These are phyloP conservation scores for Sebastes hopkinsi DNA, from an alignment of 2,797 vertebrate genomes.

Conservation along the genomic window DNA sequence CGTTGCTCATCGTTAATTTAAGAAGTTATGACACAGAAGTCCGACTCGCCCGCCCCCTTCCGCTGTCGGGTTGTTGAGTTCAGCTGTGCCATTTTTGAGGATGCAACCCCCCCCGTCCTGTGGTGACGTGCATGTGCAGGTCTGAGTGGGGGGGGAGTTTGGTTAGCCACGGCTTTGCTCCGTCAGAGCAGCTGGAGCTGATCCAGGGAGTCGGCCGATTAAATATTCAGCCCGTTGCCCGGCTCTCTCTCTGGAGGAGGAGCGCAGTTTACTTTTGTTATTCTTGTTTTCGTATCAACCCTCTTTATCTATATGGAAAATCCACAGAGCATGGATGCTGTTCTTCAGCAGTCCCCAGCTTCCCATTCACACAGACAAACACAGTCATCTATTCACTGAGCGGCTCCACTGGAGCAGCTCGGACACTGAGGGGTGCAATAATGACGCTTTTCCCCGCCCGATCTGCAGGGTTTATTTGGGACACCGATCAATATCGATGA, in stretches of 20 bases:
- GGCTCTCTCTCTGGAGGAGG: constrained; percentile 13
- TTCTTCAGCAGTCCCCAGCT: background rate
- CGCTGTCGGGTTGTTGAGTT: constrained; percentile 65
- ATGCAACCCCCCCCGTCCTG: background rate
- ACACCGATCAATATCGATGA: constrained; percentile 7
- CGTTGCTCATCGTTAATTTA: constrained; percentile 73
- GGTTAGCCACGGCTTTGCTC: constrained; percentile 8
- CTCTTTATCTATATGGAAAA: constrained; percentile 5
- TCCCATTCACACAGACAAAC: constrained; percentile 4
- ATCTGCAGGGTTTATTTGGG: background rate
- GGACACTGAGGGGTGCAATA: background rate
- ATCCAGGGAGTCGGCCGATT: constrained; percentile 44
- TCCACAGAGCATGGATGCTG: background rate
- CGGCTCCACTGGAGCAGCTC: background rate
- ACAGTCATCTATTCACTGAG: background rate
- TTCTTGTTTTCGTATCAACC: constrained; percentile 10
- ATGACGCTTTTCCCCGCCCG: background rate
- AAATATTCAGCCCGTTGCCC: constrained; percentile 67
- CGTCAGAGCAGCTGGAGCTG: constrained; percentile 33
- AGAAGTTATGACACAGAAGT: constrained; percentile 59
- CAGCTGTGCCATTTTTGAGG: constrained; percentile 42
- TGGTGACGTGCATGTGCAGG: constrained; percentile 5
- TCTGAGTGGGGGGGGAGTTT: constrained; percentile 49
- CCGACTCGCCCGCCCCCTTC: background rate
- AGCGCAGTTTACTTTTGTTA: background rate